phyloP scores from a whole-genome alignment of 2,888 invertebrate genomes.

The Panorpa germanica region DNA sequence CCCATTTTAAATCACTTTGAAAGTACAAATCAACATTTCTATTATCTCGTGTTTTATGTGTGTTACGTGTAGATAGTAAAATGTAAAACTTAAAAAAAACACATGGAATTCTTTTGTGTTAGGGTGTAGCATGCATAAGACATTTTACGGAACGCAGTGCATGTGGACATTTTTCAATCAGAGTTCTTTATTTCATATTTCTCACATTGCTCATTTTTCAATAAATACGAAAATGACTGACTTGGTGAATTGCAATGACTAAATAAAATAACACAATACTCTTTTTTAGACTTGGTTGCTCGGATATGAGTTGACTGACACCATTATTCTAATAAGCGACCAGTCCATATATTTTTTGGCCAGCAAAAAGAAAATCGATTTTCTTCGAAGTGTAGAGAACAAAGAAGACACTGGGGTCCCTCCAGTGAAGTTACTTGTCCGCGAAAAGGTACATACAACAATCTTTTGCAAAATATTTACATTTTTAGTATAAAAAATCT shows the following conservation, averaged over 20 bases:
- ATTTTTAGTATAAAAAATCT: slow-evolving; percentile 4
- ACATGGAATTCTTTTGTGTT: too few species aligned
- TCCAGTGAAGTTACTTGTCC: slow-evolving; percentile 62
- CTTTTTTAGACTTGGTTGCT: slow-evolving; percentile 76
- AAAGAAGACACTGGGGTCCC: slow-evolving; percentile 73
- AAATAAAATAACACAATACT: slow-evolving; percentile 12
- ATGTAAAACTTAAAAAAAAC: too few species aligned
- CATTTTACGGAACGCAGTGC: too few species aligned
- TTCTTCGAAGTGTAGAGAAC: slow-evolving; percentile 75
- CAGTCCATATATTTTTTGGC: slow-evolving; percentile 76
- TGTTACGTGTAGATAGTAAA: too few species aligned
- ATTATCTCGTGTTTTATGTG: too few species aligned
- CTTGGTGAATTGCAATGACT: slow-evolving; percentile 9
- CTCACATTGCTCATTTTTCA: slow-evolving; percentile 9
- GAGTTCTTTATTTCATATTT: too few species aligned
- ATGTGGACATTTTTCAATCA: too few species aligned
- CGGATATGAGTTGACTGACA: slow-evolving; percentile 92
- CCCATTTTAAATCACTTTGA: too few species aligned
- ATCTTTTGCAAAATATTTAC: too few species aligned
- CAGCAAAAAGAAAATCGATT: slow-evolving; percentile 96
- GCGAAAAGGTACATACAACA: slow-evolving; percentile 86
- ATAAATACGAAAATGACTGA: slow-evolving; percentile 8
- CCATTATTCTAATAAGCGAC: slow-evolving; percentile 78
- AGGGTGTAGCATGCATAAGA: too few species aligned
- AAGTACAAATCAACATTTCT: too few species aligned